A percentile compares a stretch with the other conserved stretches of the same genome.
phyloP scores from a whole-genome alignment of 2,888 invertebrate genomes.

The Eupeodes latifasciatus region DNA sequence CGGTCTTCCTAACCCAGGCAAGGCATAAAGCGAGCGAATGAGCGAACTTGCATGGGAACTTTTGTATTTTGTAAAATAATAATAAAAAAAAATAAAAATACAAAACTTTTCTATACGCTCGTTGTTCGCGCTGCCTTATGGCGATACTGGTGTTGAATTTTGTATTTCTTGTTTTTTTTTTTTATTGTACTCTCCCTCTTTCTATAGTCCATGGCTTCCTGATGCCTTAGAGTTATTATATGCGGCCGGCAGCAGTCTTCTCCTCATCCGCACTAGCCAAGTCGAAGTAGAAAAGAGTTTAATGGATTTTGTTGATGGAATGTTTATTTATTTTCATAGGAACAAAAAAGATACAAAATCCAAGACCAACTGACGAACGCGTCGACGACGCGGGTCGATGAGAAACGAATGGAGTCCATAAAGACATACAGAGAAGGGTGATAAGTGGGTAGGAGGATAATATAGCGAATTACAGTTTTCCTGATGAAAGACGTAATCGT shows the following conservation, averaged over 20 bases:
- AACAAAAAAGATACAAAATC: slow-evolving; percentile 29
- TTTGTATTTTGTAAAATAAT: slow-evolving; percentile 40
- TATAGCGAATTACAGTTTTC: neutral
- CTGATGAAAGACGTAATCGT: slow-evolving; percentile 38
- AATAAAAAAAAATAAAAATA: neutral
- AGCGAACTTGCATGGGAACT: slow-evolving; percentile 51
- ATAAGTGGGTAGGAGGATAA: neutral
- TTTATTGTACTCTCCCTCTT: neutral
- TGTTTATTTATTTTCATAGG: slow-evolving; percentile 56
- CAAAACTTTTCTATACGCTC: slow-evolving; percentile 39
- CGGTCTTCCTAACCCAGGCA: slow-evolving; percentile 27
- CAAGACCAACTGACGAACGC: slow-evolving; percentile 40
- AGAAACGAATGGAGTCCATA: slow-evolving; percentile 5
- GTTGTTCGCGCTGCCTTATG: slow-evolving; percentile 13
- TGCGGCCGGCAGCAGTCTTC: neutral
- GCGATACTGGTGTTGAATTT: slow-evolving; percentile 16
- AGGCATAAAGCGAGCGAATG: neutral
- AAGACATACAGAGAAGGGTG: neutral
- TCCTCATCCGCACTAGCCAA: slow-evolving; percentile 2
- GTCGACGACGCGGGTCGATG: slow-evolving; percentile 6
- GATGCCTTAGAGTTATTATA: slow-evolving; percentile 33
- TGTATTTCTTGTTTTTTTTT: neutral
- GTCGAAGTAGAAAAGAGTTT: slow-evolving; percentile 38
- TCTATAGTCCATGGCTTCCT: slow-evolving; percentile 23
- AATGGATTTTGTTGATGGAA: slow-evolving; percentile 62